Evolutionary conservation across 2,888 invertebrate species (phyloP), one percentile per base, ranked within the genome.

Genomic region (Lottia gigantea): DNA sequence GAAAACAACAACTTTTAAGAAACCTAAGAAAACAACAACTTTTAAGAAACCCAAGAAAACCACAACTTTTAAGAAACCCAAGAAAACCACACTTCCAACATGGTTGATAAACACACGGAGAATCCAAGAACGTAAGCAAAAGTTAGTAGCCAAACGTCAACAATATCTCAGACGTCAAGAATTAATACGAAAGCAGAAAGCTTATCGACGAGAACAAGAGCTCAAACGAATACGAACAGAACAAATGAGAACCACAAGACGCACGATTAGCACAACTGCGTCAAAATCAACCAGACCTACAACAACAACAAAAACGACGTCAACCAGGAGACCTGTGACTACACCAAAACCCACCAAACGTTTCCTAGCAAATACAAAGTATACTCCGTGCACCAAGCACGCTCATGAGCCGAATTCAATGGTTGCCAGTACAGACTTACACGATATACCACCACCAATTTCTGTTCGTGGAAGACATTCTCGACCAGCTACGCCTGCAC

Each of bases 381-480:
- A 14, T 25, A 69, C 25, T 25, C 67, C 61, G 49, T 61, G 67
- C 23, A 46, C 64, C 63, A 68, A 70, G 55, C 62, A 40, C 40
- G 40, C 40, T 40, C 63, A 67, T 31, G 61, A 64, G 40, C 46
- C 66, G 8, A 64, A 67, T 25, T 68, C 67, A 15, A 65, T 64
- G 19, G 25, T 67, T 11, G 62, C 67, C 16, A 55, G 62, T 61
- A 55, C 46, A 40, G 66, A 66, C 1, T 66, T 67, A 67, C 23
- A 49, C 67, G 46, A 46, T 66, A 25, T 73, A 70, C 25, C 76
- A 75, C 62, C 76, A 76, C 1, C 77, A 74, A 45, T 76, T 74
- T 45, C 74, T 76, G 4, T 76, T 76, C 45, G 77, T 76, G 2
- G 74, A 73, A 62, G 75, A 73, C 61, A 77, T 76, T 23, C 64